Conservation (phyloP, 2,113 vertebrate species). For the Ochotona curzoniae region DNA sequence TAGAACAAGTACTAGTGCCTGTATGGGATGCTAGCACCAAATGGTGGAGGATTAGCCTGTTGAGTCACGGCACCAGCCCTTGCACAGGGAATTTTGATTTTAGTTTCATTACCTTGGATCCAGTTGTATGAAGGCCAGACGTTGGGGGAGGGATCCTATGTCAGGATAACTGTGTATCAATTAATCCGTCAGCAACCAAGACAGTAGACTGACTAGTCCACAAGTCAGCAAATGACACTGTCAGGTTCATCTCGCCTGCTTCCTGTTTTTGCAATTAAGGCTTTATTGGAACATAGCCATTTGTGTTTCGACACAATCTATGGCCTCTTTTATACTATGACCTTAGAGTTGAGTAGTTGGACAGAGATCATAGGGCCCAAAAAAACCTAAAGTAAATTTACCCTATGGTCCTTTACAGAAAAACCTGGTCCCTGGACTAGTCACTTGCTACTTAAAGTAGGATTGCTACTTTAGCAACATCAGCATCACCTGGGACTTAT, state of each 20-base stretch:
- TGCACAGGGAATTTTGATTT: not conserved
- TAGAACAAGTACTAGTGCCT: too few species aligned
- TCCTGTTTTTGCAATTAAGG: conserved; percentile 3
- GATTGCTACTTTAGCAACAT: not conserved
- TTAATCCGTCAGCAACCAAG: not conserved
- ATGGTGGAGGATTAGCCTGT: too few species aligned
- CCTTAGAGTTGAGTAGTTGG: not conserved
- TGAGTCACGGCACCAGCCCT: not conserved
- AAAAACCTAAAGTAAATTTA: conserved; percentile 2
- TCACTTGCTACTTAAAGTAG: not conserved
- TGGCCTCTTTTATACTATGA: not conserved
- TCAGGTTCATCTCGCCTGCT: not conserved
- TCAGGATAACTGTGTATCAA: conserved; percentile 13
- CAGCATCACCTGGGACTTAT: not conserved
- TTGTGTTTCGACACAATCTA: not conserved
- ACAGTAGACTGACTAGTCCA: not conserved
- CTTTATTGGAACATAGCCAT: not conserved
- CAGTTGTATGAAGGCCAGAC: not conserved
- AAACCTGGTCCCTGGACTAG: not conserved
- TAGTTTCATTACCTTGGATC: not conserved
- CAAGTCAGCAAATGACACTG: not conserved
- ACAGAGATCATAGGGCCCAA: not conserved
- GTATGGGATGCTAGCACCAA: too few species aligned
- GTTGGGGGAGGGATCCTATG: not conserved
- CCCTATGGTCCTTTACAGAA: not conserved